phyloP scores from a whole-genome alignment of 2,113 vertebrate species.

The Pseudonaja textilis region DNA sequence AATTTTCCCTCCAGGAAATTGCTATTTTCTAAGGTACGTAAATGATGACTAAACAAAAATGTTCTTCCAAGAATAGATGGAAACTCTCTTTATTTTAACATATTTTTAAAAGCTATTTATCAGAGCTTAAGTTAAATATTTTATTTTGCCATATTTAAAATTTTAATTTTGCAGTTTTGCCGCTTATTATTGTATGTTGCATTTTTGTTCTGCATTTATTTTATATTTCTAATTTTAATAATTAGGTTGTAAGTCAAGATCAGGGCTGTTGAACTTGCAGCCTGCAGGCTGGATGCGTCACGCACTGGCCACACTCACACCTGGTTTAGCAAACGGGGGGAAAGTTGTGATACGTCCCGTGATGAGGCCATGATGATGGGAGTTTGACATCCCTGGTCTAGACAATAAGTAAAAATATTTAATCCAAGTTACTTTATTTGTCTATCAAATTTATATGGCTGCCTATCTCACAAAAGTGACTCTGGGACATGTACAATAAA shows the following conservation, averaged over 20 bases:
- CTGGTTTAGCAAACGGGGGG: too few species aligned
- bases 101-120: neutral
- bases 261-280: too few species aligned
- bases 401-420: neutral
- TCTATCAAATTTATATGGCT: neutral
- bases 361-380: too few species aligned
- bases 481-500: neutral
- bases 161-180: neutral
- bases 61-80: neutral
- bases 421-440: neutral
- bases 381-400: too few species aligned
- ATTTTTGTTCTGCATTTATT: neutral
- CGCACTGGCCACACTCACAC: too few species aligned
- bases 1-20: neutral
- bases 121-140: neutral
- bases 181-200: neutral
- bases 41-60: neutral
- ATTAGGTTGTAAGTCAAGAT: neutral
- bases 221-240: neutral
- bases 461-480: neutral
- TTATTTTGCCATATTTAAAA: neutral
- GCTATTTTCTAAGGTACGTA: neutral
- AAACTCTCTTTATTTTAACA: neutral
- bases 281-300: too few species aligned
- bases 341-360: too few species aligned